Percentiles rank a stretch among this genome's conserved stretches.
These are phyloP conservation scores for Aspidoscelis tigris DNA, from an alignment of 2,113 vertebrate species.

Conservation along the genomic window DNA sequence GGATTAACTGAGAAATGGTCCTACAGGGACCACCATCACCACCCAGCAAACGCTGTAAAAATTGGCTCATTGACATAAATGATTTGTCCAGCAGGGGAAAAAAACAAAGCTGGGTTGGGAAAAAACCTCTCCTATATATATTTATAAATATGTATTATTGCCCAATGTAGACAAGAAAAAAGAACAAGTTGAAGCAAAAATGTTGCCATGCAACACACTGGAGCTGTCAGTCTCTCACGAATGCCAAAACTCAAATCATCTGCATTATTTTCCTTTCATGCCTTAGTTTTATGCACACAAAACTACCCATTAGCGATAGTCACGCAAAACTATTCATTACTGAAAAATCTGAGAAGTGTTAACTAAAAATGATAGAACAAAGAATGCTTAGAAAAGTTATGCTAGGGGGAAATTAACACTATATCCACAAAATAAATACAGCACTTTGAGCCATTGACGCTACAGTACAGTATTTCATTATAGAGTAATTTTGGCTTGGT, in stretches of 20 bases:
- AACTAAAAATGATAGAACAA: background rate
- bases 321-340: no score
- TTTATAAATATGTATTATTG: no score
- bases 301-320: background rate
- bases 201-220: conserved; percentile 10
- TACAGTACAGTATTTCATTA: background rate
- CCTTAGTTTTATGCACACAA: background rate
- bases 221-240: conserved; percentile 16
- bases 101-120: no score
- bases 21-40: no score
- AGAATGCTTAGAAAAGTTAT: background rate
- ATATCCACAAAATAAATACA: background rate
- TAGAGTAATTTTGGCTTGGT: background rate
- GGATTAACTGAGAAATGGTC: no score
- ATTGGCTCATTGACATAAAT: no score
- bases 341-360: background rate
- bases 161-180: no score
- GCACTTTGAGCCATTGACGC: background rate
- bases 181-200: background rate
- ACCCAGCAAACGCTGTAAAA: no score
- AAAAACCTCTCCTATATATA: no score
- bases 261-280: background rate
- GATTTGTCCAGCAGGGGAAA: no score
- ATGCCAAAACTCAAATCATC: background rate
- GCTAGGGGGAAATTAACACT: background rate